Percentiles rank a stretch among this genome's conserved stretches.
These are phyloP conservation scores for Oreohelix idahoensis DNA, from an alignment of 1,140 invertebrate species.

Conservation along the genomic window DNA sequence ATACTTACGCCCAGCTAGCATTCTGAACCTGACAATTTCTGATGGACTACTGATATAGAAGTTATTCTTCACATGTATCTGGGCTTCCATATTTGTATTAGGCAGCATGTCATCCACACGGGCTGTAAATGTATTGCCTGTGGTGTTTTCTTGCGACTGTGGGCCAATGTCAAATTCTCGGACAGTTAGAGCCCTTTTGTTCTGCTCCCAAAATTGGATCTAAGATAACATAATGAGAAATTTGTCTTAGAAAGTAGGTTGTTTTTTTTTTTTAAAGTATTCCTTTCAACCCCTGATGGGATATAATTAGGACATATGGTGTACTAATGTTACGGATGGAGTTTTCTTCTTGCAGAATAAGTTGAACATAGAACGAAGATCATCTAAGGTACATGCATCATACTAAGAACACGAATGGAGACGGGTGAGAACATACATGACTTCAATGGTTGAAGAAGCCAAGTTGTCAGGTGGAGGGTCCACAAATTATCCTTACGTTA, in stretches of 20 bases:
- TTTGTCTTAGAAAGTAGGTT: background rate
- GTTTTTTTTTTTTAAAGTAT: too few species aligned
- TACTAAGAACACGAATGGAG: too few species aligned
- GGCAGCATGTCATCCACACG: conserved; percentile 50
- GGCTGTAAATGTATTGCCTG: conserved; percentile 40
- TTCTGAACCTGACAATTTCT: conserved; percentile 48
- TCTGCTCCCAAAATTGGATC: conserved; percentile 51
- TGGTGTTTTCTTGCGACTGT: conserved; percentile 31
- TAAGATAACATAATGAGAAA: background rate
- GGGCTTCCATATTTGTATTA: conserved; percentile 54
- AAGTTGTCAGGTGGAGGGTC: too few species aligned
- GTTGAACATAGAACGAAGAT: too few species aligned
- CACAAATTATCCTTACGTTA: too few species aligned
- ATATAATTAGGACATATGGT: too few species aligned
- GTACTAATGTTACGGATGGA: too few species aligned
- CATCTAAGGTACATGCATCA: too few species aligned
- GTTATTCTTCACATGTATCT: conserved; percentile 58
- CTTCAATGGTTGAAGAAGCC: too few species aligned
- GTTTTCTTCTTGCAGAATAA: too few species aligned
- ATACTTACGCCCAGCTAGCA: conserved; percentile 55
- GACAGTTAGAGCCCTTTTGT: conserved; percentile 44
- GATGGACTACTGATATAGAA: conserved; percentile 58
- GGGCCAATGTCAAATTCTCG: conserved; percentile 50
- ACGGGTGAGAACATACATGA: too few species aligned
- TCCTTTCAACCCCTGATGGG: too few species aligned